These are phyloP conservation scores for Glomeris marginata DNA, from an alignment of 2,888 invertebrate genomes.

Conservation along the genomic window DNA sequence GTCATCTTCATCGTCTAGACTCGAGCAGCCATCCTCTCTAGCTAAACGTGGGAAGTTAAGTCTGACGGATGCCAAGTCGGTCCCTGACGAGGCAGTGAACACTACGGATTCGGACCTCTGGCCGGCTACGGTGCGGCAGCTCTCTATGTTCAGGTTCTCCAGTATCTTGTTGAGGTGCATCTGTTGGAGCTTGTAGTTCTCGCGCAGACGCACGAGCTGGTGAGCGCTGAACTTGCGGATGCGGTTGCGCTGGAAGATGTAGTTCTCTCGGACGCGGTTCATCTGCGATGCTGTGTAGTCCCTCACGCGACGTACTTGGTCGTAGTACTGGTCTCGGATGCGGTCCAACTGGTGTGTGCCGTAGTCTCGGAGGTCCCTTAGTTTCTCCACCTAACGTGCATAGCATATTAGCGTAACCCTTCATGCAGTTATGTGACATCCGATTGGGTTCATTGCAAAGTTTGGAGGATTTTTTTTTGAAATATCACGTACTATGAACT, in stretches of 20 bases:
- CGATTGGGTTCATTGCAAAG: too few relatives aligned
- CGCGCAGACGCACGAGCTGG: slow-evolving; percentile 71
- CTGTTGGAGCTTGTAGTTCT: slow-evolving; percentile 91
- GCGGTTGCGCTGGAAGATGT: slow-evolving; percentile 85
- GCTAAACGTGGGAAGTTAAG: neutral
- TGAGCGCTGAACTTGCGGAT: slow-evolving; percentile 89
- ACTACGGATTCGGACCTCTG: slow-evolving; percentile 46
- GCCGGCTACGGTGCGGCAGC: slow-evolving; percentile 71
- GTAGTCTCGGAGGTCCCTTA: slow-evolving; percentile 77
- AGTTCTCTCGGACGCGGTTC: slow-evolving; percentile 88
- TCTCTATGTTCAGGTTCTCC: slow-evolving; percentile 86
- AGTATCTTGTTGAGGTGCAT: slow-evolving; percentile 84
- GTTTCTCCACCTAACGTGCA: slow-evolving; percentile 41
- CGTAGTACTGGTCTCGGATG: slow-evolving; percentile 77
- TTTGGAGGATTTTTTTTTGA: too few relatives aligned
- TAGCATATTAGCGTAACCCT: too few relatives aligned
- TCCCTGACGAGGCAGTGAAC: slow-evolving; percentile 13
- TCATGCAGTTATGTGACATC: too few relatives aligned
- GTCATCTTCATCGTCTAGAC: slow-evolving; percentile 4
- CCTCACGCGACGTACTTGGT: slow-evolving; percentile 80
- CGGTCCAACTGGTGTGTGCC: slow-evolving; percentile 64
- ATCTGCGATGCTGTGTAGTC: slow-evolving; percentile 83
- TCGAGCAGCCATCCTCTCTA: neutral
- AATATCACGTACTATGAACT: too few relatives aligned
- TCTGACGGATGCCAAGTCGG: slow-evolving; percentile 12